Base-by-base conservation (phyloP, 2,113 vertebrate species). In the Agelaius phoeniceus region DNA sequence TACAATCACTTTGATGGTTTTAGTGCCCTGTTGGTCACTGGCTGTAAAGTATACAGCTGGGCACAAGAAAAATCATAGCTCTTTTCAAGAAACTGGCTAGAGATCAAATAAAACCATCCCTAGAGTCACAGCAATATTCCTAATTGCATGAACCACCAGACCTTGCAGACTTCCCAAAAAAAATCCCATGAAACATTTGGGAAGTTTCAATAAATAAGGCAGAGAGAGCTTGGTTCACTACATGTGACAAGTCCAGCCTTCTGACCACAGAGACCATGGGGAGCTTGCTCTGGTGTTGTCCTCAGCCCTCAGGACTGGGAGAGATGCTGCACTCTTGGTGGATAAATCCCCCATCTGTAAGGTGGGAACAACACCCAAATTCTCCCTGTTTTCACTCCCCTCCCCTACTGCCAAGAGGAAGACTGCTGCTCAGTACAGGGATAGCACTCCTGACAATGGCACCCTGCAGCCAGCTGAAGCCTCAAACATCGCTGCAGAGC, bases 241-340 rank as follows among this genome's bases (percentile, higher is more conserved):
- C 15, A 9, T 4, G 37, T 44, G 2, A 0, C 1, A 4, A 62
- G 43, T 30, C 5, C 19, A 24, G n/a, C 21, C 37, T 72, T 44
- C 35, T 14, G 46, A 55, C 27, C 21, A 5, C 11, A 12, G 13
- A 52, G 57, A 67, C 7, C 21, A 37, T 0, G 0, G 2, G 17
- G 66, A 62, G 28, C 35, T 63, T 67, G 77, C 35, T 72, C 37
- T 46, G 12, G 15, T 27, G 17, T 1, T 58, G 26, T 65, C 48
- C 57, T 78, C 57, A 52, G 31, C 71, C 9, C 71, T 33, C 43
- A 58, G 0, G 0, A 84, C 4, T 31, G 22, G 16, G 33, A 81
- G 41, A 74, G 55, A 71, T 44, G 7, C 37, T 11, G 27, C 24
- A 23, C 10, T 52, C 46, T n/a, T 24, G 35, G 9, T 15, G 46